Evolutionary conservation across 2,888 invertebrate species (phyloP).

Genomic region (Pseudanteris insignis): DNA sequence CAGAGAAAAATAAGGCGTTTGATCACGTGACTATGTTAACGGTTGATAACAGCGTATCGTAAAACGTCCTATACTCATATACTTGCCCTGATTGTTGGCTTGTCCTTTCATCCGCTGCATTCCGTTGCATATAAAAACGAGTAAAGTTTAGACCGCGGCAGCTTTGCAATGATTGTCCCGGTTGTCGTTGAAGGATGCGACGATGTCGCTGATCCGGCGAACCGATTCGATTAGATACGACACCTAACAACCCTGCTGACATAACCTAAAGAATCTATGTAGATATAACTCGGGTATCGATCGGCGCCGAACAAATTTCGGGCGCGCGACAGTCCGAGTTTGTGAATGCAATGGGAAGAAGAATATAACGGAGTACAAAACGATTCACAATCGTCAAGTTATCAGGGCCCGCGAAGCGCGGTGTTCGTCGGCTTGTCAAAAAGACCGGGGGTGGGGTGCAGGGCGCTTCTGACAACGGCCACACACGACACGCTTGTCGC

Average conservation of each 20-base stretch:
- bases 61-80: constrained; percentile 45
- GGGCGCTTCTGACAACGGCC: too few species aligned
- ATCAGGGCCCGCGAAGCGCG: not conserved
- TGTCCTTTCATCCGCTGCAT: constrained; percentile 68
- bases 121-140: constrained; percentile 66
- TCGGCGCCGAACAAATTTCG: not conserved
- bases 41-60: constrained; percentile 4
- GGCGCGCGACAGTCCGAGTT: not conserved
- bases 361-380: too few species aligned
- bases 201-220: constrained; percentile 48
- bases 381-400: too few species aligned
- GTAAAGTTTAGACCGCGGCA: constrained; percentile 58
- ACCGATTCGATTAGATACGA: constrained; percentile 62
- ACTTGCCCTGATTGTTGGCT: constrained; percentile 65
- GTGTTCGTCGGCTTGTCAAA: constrained; percentile 21
- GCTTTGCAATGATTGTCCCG: constrained; percentile 50
- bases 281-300: constrained; percentile 21
- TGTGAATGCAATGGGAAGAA: not conserved
- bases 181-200: constrained; percentile 25
- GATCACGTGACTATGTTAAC: constrained; percentile 1
- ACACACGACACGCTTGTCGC: too few species aligned
- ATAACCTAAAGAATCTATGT: constrained; percentile 55
- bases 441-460: constrained; percentile 2
- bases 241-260: constrained; percentile 64
- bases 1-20: not conserved